Evolutionary conservation across 1,140 invertebrate species (phyloP).

Genomic region (Zophobas morio): DNA sequence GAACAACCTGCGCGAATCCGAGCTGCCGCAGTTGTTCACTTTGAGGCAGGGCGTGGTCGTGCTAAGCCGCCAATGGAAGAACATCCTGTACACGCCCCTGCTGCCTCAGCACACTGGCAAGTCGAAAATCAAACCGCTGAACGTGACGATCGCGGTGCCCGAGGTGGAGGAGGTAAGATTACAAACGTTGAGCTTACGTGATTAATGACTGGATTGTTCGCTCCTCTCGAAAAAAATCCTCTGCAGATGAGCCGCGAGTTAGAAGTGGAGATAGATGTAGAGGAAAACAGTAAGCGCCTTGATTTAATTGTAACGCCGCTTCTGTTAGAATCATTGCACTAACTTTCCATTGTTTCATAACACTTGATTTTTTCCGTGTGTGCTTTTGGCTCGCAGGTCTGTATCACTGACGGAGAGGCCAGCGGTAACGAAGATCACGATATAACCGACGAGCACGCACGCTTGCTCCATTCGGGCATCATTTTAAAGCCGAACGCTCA

Average conservation of each 20-base stretch:
- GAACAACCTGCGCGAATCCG: conserved; percentile 84
- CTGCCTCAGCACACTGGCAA: conserved; percentile 92
- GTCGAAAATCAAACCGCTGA: conserved; percentile 86
- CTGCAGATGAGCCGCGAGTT: conserved; percentile 20
- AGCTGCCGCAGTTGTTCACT: conserved; percentile 89
- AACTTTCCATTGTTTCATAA: conserved; percentile 21
- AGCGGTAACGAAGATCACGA: conserved; percentile 78
- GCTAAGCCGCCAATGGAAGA: conserved; percentile 96
- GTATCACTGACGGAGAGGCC: conserved; percentile 75
- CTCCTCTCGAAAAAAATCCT: background rate
- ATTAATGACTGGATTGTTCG: background rate
- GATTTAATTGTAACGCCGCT: background rate
- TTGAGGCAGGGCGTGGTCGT: conserved; percentile 94
- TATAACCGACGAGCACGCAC: conserved; percentile 88
- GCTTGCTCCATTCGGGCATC: conserved; percentile 80
- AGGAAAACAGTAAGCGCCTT: conserved; percentile 28
- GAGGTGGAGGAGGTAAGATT: conserved; percentile 82
- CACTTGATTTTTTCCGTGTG: conserved; percentile 23
- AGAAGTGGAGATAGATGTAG: conserved; percentile 22
- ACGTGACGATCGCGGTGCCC: conserved; percentile 90
- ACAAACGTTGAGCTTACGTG: background rate
- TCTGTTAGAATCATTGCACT: conserved; percentile 6
- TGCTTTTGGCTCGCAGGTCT: conserved; percentile 67
- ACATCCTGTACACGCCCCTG: conserved; percentile 93
- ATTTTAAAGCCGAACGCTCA: conserved; percentile 68